Evolutionary conservation across 2,888 invertebrate genomes (phyloP).

Genomic region (Chesias legatella): DNA sequence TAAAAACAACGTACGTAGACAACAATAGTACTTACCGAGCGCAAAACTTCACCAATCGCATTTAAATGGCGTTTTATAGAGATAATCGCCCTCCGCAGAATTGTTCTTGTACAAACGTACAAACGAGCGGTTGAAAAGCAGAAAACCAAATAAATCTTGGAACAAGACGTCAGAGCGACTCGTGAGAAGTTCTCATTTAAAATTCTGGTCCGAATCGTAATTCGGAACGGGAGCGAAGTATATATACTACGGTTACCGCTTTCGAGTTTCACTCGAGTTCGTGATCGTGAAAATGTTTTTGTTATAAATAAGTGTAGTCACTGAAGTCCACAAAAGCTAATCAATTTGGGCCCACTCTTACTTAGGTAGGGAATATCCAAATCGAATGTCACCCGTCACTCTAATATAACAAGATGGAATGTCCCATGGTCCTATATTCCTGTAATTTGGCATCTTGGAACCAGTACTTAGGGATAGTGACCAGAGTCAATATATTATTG

Average conservation of each 20-base stretch:
- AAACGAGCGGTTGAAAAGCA: constrained; percentile 50
- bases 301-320: no score
- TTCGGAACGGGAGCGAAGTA: constrained; percentile 35
- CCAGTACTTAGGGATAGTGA: no score
- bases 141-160: constrained; percentile 67
- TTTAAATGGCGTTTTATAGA: constrained; percentile 44
- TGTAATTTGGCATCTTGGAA: no score
- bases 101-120: constrained; percentile 38
- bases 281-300: constrained; percentile 1
- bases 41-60: constrained; percentile 16
- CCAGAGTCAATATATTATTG: no score
- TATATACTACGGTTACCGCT: constrained; percentile 19
- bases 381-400: no score
- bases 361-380: no score
- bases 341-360: no score
- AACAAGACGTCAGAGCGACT: constrained; percentile 50
- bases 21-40: neutral
- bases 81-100: constrained; percentile 50
- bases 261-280: constrained; percentile 20
- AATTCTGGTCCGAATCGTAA: constrained; percentile 53
- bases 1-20: neutral
- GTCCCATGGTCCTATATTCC: no score
- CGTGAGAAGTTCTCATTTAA: constrained; percentile 51
- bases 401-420: no score
- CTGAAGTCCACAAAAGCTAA: no score